phyloP scores from a whole-genome alignment of 1,140 invertebrate species.

The Micrasema longulum region DNA sequence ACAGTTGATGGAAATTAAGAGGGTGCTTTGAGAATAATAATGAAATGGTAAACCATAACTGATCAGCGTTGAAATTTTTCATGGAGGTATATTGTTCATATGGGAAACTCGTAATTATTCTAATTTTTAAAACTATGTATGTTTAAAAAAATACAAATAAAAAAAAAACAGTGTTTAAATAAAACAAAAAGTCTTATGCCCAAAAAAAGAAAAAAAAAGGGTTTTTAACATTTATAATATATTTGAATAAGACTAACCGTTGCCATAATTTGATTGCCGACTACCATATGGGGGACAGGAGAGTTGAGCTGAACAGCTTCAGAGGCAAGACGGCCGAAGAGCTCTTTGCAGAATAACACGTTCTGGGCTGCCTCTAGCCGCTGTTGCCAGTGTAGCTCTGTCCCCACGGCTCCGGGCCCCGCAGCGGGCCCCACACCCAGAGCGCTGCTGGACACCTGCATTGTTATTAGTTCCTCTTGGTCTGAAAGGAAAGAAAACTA shows the following conservation, averaged over 20 bases:
- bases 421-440: conserved; percentile 68
- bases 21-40: too few species aligned
- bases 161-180: too few species aligned
- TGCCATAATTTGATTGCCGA: conserved; percentile 96
- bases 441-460: conserved; percentile 79
- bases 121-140: too few species aligned
- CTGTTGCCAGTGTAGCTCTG: conserved; percentile 92
- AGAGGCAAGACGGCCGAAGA: conserved; percentile 93
- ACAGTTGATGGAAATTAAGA: too few species aligned
- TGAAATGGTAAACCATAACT: too few species aligned
- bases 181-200: too few species aligned
- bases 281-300: conserved; percentile 95
- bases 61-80: too few species aligned
- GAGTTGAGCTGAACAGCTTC: conserved; percentile 94
- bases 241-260: conserved; percentile 75
- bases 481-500: conserved; percentile 67
- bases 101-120: too few species aligned
- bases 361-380: conserved; percentile 96
- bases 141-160: too few species aligned
- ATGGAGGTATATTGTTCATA: too few species aligned
- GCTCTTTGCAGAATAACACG: conserved; percentile 96
- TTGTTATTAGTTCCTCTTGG: conserved; percentile 85
- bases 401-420: conserved; percentile 75
- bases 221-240: too few species aligned
- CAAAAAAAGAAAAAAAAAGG: too few species aligned